Base-by-base conservation (phyloP, 2,797 vertebrate species). In the Hippocampus kuda region DNA sequence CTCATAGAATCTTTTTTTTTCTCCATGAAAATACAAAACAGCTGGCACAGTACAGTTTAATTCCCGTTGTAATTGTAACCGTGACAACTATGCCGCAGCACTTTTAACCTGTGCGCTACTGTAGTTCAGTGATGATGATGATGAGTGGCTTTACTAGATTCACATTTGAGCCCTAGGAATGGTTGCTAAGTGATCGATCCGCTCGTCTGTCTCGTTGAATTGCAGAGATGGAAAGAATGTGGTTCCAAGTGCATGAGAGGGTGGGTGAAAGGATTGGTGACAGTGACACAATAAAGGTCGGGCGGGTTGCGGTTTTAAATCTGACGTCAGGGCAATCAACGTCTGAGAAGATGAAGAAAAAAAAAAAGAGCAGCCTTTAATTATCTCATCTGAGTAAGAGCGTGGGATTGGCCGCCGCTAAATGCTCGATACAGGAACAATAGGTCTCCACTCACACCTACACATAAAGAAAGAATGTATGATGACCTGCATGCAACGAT, bases 301-400 rank as follows among this genome's bases (percentile, higher is more conserved):
- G 73, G 66, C 76, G 66, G 73, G 66, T 75, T 88, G 88, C 30
- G 86, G 89, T 86, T 61, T 71, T 70, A 54, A 59, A 68, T 74
- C 76, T 89, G 87, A 90, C 85, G 87, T 90, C 89, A 89, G 72
- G 74, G 86, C 84, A 88, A 82, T 85, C 82, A 84, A 62, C 75
- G 18, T 84, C 81, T 69, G 77, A 79, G 79, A 81, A 51, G 18
- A 51, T 51, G 49, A 20, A 51, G 11, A 46, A 44, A 6, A 38
- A 38, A 38, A 38, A 38, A 38, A 38, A 51, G 16, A 51, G 16
- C 69, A 68, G 74, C 74, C 84, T 85, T 82, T 86, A 89, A 83
- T 77, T 77, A 83, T 84, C 79, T 83, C 74, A 75, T 69, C 34
- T 69, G 63, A 81, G 72, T 63, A 73, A 74, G 72, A 69, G 81